Evolutionary conservation across 1,140 invertebrate genomes (phyloP), one percentile per base, ranked within the genome.

Genomic region (Drosophila sechellia): DNA sequence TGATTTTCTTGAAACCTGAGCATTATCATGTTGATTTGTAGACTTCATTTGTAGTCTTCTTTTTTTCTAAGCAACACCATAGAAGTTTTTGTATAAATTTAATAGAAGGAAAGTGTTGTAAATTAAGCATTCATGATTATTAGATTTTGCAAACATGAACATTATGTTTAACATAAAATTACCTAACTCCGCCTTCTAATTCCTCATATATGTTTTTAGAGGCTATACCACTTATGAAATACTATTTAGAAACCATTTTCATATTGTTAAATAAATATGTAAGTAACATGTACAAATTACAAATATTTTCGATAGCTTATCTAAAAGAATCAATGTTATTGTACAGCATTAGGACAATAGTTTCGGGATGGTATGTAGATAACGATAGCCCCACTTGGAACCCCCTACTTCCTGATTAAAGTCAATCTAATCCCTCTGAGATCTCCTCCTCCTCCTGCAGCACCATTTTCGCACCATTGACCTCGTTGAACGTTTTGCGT

Each of bases 401-500:
- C 15, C 1, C 11, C 5, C 5, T 13, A 39, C 13, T 10, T 11
- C 35, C 4, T 17, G 6, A 34, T 4, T 13, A 52, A 20, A 17
- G 5, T 12, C 8, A 37, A 31, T 43, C 22, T 68, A 68, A 68
- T 43, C 10, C n/a, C 6, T 25, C 12, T 43, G 46, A 63, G 65
- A 71, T 68, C 37, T 49, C 31, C 50, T 54, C 31, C 50, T 54
- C 34, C 58, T 46, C 50, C 68, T 65, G 34, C 79, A 91, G 90
- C 52, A 55, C 66, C 12, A 22, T 87, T 5, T 90, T 91, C 25
- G 61, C 56, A 5, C 50, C 71, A 4, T 60, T 91, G 15, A 49
- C 48, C 5, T 79, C 80, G n/a, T 61, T 91, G 4, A 53, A 35
- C 5, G 46, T 70, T 3, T 43, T 91, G 35, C 25, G 73, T 17